phyloP scores from a whole-genome alignment of 2,113 vertebrate genomes.

The Carollia perspicillata region DNA sequence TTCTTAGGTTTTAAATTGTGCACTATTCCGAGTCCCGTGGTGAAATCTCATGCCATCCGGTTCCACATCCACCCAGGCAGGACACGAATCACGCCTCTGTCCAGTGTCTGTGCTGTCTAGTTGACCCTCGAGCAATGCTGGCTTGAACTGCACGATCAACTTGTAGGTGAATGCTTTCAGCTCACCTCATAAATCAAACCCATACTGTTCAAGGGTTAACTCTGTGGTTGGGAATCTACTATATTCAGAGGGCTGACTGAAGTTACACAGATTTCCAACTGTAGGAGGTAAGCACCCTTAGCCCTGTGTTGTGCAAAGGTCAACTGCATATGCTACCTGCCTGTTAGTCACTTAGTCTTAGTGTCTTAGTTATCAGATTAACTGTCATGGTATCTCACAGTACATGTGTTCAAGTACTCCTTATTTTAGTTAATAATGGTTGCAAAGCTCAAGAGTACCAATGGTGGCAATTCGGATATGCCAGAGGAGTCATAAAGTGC shows the following conservation, averaged over 20 bases:
- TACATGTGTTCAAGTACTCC: background rate
- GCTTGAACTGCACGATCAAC: background rate
- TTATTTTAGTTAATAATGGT: background rate
- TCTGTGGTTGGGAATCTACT: background rate
- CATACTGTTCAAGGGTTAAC: background rate
- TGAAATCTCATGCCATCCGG: background rate
- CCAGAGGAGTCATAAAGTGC: background rate
- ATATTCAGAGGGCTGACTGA: background rate
- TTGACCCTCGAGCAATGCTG: background rate
- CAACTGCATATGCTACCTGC: background rate
- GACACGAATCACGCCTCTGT: background rate
- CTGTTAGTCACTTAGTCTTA: background rate
- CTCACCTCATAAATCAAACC: background rate
- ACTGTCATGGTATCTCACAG: background rate
- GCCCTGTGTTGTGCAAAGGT: background rate
- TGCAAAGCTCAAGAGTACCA: background rate
- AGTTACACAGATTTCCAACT: background rate
- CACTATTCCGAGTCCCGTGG: background rate
- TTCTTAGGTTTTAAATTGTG: background rate
- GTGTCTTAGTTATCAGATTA: background rate
- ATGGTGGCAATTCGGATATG: background rate
- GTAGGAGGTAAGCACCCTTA: background rate
- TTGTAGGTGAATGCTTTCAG: background rate
- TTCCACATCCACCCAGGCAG: background rate
- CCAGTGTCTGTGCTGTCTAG: background rate